Evolutionary conservation across 1,140 invertebrate genomes (phyloP), one percentile per base, ranked within the genome.

Genomic region (Hylaeus volcanicus): DNA sequence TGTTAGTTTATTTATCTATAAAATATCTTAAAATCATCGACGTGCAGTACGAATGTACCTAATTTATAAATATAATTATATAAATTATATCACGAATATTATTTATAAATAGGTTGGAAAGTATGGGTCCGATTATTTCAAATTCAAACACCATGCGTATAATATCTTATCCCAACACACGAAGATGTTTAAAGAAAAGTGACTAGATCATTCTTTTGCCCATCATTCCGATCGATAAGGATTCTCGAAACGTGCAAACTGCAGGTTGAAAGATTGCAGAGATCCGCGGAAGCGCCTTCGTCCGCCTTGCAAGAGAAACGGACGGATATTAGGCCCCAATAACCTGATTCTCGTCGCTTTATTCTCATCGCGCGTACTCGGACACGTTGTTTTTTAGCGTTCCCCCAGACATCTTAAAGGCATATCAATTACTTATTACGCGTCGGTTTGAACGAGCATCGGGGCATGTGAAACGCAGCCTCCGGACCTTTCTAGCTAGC

Each of bases 321-420:
- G 61, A 58, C 83, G 82, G 82, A 85, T 84, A 86, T 85, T 82
- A 86, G 79, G 71, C 15, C 61, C 71, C 79, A 72, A 86, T 84
- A 85, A 86, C 82, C 74, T 58, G 83, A 85, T 84, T 86, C 79
- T 77, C 74, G 79, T 74, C 80, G 66, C 70, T 84, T 77, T 73
- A 77, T 84, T 84, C 69, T 81, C 73, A 60, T 65, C 63, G 70
- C 53, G 79, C 73, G 65, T 76, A 14, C n/a, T 39, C 58, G 61
- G 53, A 76, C 56, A 81, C 48, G 73, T 81, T 74, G 45, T 63
- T 70, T 70, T 80, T 74, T 70, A 74, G 14, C 43, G 45, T 48
- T 58, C 39, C 55, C 5, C 26, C 41, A 12, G n/a, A 64, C n/a
- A 15, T 15, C 48, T 56, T 15, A 15, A 26, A 63, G 43, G 60